Evolutionary conservation across 2,888 invertebrate genomes (phyloP).

Genomic region (Xanthorhoe designata): DNA sequence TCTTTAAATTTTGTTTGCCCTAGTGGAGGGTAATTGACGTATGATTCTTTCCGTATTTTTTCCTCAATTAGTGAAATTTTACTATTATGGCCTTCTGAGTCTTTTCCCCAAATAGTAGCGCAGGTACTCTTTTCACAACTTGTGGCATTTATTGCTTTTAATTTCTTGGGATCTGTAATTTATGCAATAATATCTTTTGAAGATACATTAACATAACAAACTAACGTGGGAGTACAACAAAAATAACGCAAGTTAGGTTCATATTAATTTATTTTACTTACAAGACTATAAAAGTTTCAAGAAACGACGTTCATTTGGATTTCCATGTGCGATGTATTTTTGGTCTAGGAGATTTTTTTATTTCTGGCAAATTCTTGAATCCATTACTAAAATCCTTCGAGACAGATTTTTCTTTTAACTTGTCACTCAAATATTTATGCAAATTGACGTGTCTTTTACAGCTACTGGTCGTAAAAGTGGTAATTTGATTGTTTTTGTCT

Average conservation of each 20-base stretch:
- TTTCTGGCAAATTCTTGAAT: constrained; percentile 4
- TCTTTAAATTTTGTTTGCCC: constrained; percentile 7
- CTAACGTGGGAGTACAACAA: constrained; percentile 76
- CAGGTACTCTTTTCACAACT: constrained; percentile 45
- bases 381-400: constrained; percentile 5
- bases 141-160: constrained; percentile 48
- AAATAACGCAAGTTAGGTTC: constrained; percentile 23
- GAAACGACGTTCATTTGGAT: background rate
- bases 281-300: background rate
- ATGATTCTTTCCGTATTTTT: constrained; percentile 21
- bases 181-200: constrained; percentile 19
- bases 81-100: constrained; percentile 12
- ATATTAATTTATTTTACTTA: constrained; percentile 18
- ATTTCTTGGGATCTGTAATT: constrained; percentile 62
- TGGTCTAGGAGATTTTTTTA: background rate
- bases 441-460: constrained; percentile 5
- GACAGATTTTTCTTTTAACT: background rate
- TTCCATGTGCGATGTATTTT: background rate
- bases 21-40: constrained; percentile 10
- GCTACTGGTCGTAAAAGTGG: background rate
- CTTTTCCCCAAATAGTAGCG: constrained; percentile 28
- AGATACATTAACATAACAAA: constrained; percentile 13
- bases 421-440: constrained; percentile 16
- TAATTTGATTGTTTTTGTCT: constrained; percentile 3
- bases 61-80: constrained; percentile 25